phyloP scores from a whole-genome alignment of 2,888 invertebrate genomes.

The Lycocerus yunnanus region DNA sequence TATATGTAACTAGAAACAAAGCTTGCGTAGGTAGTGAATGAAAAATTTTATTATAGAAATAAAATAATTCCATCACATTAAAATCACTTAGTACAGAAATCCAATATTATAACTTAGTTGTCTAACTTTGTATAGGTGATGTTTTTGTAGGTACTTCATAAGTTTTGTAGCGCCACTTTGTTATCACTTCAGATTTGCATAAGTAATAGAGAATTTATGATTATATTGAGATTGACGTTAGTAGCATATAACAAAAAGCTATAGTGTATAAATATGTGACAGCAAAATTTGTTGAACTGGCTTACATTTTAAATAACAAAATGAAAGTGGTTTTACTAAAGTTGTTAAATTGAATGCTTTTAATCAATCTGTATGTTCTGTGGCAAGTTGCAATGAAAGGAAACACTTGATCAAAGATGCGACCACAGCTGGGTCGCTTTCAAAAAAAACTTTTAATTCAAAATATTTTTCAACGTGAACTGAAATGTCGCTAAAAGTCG shows the following conservation, averaged over 20 bases:
- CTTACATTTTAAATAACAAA: too few relatives aligned
- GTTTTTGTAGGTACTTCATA: background rate
- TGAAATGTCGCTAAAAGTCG: too few relatives aligned
- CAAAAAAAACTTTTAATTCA: too few relatives aligned
- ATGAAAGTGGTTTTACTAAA: too few relatives aligned
- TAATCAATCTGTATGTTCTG: too few relatives aligned
- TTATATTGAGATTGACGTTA: background rate
- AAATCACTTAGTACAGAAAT: background rate
- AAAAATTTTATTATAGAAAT: background rate
- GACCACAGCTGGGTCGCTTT: too few relatives aligned
- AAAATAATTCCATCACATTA: background rate
- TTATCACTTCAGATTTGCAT: background rate
- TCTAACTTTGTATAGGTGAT: background rate
- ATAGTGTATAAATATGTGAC: too few relatives aligned
- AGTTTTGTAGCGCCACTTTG: background rate
- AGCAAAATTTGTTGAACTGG: too few relatives aligned
- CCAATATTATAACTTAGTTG: background rate
- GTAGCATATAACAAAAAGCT: background rate
- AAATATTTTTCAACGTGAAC: too few relatives aligned
- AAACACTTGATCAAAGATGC: too few relatives aligned
- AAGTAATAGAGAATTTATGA: background rate
- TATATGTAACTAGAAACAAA: background rate
- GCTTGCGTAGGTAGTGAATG: background rate
- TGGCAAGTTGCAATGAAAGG: too few relatives aligned
- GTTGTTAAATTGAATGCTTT: too few relatives aligned